Evolutionary conservation across 2,797 vertebrate species (phyloP).

Genomic region (Chelmon rostratus): DNA sequence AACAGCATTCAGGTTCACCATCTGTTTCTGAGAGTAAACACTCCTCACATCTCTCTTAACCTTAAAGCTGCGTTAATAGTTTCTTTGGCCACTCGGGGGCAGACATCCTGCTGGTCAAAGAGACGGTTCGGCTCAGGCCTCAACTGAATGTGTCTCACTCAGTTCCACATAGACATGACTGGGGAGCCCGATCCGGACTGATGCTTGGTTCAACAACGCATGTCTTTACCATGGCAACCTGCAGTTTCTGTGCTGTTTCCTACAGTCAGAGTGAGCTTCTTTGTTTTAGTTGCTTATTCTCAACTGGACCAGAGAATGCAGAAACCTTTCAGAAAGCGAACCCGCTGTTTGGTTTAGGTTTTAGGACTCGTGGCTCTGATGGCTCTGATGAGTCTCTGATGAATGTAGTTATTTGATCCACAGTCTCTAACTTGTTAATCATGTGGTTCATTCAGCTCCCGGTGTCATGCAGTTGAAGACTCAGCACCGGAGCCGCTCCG

Average conservation of each 20-base stretch:
- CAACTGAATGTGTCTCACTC: too few relatives aligned
- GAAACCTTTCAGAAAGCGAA: not conserved
- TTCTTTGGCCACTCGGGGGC: not conserved
- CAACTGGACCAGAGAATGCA: not conserved
- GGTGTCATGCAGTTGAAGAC: not conserved
- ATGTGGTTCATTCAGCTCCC: not conserved
- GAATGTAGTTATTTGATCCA: too few relatives aligned
- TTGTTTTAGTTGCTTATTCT: too few relatives aligned
- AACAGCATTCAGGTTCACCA: conserved; percentile 18
- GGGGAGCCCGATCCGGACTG: too few relatives aligned
- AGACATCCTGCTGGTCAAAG: not conserved
- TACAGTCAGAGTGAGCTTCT: too few relatives aligned
- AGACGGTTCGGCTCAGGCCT: not conserved
- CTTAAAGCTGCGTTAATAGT: not conserved
- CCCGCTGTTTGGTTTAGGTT: not conserved
- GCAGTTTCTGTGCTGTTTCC: too few relatives aligned
- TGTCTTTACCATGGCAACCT: too few relatives aligned
- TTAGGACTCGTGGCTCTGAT: not conserved
- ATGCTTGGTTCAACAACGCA: too few relatives aligned
- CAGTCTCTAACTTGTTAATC: not conserved
- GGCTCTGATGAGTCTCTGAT: too few relatives aligned
- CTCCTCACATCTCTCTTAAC: not conserved
- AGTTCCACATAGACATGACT: too few relatives aligned
- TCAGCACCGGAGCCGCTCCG: not conserved
- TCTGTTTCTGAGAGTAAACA: conserved; percentile 10